Conservation (phyloP, 2,797 vertebrate genomes). For the Sardinella longiceps region DNA sequence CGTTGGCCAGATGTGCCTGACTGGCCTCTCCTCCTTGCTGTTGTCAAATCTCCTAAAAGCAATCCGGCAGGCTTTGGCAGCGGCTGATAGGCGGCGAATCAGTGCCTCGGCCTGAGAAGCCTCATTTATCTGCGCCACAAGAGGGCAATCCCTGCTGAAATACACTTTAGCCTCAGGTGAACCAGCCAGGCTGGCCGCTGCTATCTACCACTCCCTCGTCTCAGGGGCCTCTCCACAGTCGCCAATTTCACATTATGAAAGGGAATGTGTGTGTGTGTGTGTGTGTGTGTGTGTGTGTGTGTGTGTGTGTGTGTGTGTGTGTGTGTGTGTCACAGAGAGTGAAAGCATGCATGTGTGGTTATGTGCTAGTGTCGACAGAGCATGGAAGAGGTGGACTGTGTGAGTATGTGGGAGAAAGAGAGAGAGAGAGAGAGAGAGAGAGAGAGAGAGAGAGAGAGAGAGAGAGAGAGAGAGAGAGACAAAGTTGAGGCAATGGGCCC, state of each 20-base stretch:
- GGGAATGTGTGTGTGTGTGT: neutral
- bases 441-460: conserved; percentile 8
- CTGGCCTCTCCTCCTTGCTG: conserved; percentile 22
- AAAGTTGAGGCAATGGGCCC: neutral
- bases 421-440: conserved; percentile 1
- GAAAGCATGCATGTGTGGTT: neutral
- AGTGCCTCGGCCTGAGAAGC: conserved; percentile 20
- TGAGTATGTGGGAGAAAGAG: neutral
- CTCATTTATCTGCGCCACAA: conserved; percentile 22
- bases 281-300: neutral
- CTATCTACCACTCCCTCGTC: neutral
- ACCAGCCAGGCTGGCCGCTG: neutral
- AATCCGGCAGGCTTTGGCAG: conserved; percentile 8
- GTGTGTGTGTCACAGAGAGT: too few relatives aligned
- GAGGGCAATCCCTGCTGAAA: conserved; percentile 23
- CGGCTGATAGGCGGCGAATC: conserved; percentile 18
- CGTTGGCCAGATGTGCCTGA: conserved; percentile 37
- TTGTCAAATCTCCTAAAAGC: conserved; percentile 29
- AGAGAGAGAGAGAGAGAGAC: conserved; percentile 8
- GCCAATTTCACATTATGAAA: conserved; percentile 3
- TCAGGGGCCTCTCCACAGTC: neutral
- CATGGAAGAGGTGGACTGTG: neutral
- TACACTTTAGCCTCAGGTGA: conserved; percentile 25
- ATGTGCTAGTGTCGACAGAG: neutral
- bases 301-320: neutral